phyloP scores from a whole-genome alignment of 2,888 invertebrate species.

The Dasypogon diadema region DNA sequence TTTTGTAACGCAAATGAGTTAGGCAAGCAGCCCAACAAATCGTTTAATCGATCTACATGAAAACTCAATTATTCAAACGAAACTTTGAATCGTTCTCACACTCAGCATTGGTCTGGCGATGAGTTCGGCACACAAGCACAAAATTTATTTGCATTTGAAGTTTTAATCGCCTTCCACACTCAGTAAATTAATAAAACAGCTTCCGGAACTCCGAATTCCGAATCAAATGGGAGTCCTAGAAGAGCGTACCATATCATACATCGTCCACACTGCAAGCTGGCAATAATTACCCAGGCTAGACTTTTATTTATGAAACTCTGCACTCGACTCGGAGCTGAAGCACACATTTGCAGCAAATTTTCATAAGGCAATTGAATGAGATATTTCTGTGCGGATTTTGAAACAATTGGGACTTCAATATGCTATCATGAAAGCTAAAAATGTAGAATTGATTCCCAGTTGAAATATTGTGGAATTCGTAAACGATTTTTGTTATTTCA shows the following conservation, averaged over 20 bases:
- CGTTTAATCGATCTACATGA: slow-evolving; percentile 11
- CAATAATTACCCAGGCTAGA: not conserved
- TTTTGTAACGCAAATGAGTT: slow-evolving; percentile 8
- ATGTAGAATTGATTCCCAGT: no score
- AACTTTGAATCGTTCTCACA: not conserved
- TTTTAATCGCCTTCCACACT: not conserved
- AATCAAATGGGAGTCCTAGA: not conserved
- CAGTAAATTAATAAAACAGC: not conserved
- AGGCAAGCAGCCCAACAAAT: not conserved
- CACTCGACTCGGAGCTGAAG: no score
- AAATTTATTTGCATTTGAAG: not conserved
- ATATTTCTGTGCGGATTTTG: no score
- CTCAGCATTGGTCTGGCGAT: no score
- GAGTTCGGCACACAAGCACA: not conserved
- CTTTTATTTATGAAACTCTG: not conserved
- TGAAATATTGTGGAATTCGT: no score
- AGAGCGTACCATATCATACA: not conserved
- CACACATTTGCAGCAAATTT: no score
- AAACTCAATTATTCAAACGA: slow-evolving; percentile 1
- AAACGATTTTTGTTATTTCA: no score
- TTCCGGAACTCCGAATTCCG: not conserved
- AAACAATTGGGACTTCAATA: no score
- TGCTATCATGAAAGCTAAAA: no score
- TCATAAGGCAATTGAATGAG: no score
- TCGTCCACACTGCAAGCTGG: not conserved